Evolutionary conservation across 2,113 vertebrate genomes (phyloP).

Genomic region (Gobiocypris rarus): DNA sequence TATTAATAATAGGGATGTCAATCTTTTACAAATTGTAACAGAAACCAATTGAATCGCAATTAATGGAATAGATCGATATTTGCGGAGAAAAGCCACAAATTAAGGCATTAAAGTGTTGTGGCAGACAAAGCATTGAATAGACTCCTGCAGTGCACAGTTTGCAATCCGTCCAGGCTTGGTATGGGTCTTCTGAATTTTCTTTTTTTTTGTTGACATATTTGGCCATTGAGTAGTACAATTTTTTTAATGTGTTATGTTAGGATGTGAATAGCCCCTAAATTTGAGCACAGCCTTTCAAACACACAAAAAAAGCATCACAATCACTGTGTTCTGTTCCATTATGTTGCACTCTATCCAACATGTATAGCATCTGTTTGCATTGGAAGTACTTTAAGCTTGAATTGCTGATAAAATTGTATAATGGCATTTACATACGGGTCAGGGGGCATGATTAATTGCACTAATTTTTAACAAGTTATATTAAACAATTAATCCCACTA

Average conservation of each 20-base stretch:
- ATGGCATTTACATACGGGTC: conserved; percentile 6
- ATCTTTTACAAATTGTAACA: conserved; percentile 9
- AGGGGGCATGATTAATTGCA: conserved; percentile 14
- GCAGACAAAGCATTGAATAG: neutral
- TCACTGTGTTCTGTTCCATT: neutral
- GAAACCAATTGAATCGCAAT: neutral
- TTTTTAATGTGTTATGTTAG: neutral
- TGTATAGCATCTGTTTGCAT: neutral
- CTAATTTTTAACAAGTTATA: neutral
- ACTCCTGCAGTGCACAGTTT: neutral
- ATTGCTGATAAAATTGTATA: neutral
- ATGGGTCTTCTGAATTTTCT: neutral
- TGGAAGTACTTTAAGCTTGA: neutral
- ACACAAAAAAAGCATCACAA: neutral
- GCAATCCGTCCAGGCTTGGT: too few relatives aligned
- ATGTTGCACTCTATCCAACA: neutral
- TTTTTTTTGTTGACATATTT: neutral
- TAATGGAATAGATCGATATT: neutral
- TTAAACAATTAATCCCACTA: conserved; percentile 1
- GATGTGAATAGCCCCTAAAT: neutral
- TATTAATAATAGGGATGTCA: neutral
- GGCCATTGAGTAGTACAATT: neutral
- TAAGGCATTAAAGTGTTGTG: neutral
- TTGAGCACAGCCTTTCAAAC: neutral
- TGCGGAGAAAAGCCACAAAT: neutral